These are phyloP conservation scores for Chorisops tibialis DNA, from an alignment of 2,888 invertebrate genomes.

Conservation along the genomic window DNA sequence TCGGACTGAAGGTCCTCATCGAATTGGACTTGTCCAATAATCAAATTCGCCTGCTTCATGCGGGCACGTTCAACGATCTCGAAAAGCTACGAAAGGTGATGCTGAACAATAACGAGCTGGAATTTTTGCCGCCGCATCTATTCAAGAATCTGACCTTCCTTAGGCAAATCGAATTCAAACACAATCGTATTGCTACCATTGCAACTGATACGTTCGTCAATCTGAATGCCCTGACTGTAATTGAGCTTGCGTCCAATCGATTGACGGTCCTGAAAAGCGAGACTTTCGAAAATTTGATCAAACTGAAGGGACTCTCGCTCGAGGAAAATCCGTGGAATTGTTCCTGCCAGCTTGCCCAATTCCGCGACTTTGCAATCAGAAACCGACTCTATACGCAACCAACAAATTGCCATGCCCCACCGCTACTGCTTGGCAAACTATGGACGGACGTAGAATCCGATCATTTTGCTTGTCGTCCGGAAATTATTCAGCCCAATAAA, in stretches of 20 bases:
- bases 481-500: constrained; percentile 61
- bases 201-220: constrained; percentile 69
- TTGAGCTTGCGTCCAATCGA: constrained; percentile 72
- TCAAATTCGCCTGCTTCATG: constrained; percentile 61
- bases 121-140: constrained; percentile 68
- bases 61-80: constrained; percentile 69
- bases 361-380: constrained; percentile 72
- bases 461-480: constrained; percentile 80
- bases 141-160: constrained; percentile 71
- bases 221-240: constrained; percentile 63
- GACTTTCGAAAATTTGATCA: constrained; percentile 61
- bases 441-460: constrained; percentile 71
- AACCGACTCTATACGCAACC: constrained; percentile 72
- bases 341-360: constrained; percentile 76
- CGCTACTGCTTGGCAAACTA: constrained; percentile 62
- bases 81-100: constrained; percentile 67
- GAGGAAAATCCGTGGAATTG: constrained; percentile 85
- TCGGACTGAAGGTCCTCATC: constrained; percentile 71
- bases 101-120: constrained; percentile 72
- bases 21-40: constrained; percentile 81
- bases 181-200: constrained; percentile 69
- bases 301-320: constrained; percentile 69
- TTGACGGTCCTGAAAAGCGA: constrained; percentile 65
- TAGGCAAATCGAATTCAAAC: constrained; percentile 71
- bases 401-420: constrained; percentile 70